Percentiles rank a stretch among this genome's conserved stretches.
Conservation (phyloP, 2,113 vertebrate species). For the Columba janthina region DNA sequence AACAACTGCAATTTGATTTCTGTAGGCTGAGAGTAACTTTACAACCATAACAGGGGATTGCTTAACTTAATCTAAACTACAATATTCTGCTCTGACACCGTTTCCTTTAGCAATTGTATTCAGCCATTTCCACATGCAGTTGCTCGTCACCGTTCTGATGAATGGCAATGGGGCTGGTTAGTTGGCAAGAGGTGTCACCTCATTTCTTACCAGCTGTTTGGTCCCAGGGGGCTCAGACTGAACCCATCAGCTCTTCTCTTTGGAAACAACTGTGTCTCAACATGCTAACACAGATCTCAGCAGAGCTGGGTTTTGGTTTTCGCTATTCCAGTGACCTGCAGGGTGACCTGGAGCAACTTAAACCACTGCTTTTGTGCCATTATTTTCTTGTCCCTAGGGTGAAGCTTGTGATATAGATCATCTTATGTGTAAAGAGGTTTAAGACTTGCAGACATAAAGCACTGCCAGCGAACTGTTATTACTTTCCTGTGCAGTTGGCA, state of each 20-base stretch:
- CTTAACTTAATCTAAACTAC: neutral
- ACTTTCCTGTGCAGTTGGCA: neutral
- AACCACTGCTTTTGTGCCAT: neutral
- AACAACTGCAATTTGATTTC: neutral
- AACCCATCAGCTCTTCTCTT: neutral
- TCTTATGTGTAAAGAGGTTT: neutral
- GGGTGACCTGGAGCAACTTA: neutral
- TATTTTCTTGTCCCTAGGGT: neutral
- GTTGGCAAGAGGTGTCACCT: neutral
- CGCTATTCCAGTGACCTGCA: neutral
- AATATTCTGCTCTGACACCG: fast-evolving
- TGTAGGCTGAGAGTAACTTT: neutral
- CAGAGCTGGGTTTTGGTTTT: neutral
- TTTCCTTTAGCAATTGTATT: neutral
- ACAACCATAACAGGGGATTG: neutral
- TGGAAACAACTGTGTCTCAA: neutral
- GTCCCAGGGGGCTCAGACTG: neutral
- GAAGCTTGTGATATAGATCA: conserved; percentile 13
- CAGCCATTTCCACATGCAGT: neutral
- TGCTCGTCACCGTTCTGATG: neutral
- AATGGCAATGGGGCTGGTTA: neutral
- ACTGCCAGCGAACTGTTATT: neutral
- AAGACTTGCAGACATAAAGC: neutral
- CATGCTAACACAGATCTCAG: neutral
- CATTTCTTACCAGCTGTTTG: neutral